A percentile compares a stretch with the other conserved stretches of the same genome.
These are phyloP conservation scores for Kobus ellipsiprymnus DNA, from an alignment of 2,113 vertebrate species.

Conservation along the genomic window DNA sequence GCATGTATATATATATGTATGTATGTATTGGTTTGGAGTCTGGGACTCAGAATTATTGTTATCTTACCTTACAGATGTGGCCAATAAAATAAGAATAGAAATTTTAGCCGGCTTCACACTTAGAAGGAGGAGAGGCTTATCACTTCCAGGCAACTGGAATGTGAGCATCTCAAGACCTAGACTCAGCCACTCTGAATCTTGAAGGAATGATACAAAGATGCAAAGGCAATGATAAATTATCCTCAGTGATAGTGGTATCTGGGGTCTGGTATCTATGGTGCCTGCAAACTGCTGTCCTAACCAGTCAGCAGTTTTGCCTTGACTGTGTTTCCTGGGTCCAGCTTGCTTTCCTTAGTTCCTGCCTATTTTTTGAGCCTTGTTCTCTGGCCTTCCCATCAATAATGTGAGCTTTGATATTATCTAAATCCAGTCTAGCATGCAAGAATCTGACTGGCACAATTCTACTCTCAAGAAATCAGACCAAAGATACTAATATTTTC, in stretches of 20 bases:
- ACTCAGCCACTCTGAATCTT: neutral
- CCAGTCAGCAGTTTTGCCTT: neutral
- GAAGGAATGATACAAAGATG: neutral
- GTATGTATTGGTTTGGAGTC: neutral
- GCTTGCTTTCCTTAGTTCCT: neutral
- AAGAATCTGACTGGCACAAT: neutral
- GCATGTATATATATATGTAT: accelerated
- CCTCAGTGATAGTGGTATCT: neutral
- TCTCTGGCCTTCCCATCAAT: neutral
- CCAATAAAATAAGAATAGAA: neutral
- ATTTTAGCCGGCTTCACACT: neutral
- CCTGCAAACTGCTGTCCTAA: neutral
- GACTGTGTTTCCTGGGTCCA: neutral
- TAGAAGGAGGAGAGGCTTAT: neutral
- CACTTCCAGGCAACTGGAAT: neutral
- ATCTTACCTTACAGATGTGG: neutral
- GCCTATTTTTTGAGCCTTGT: neutral
- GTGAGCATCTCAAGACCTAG: neutral
- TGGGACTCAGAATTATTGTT: neutral
- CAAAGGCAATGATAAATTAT: neutral
- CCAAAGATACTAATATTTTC: neutral
- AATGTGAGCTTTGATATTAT: neutral
- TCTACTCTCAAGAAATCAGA: neutral
- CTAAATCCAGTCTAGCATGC: neutral
- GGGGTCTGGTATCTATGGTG: neutral